phyloP scores from a whole-genome alignment of 2,888 invertebrate genomes.

The Parnassius glacialis region DNA sequence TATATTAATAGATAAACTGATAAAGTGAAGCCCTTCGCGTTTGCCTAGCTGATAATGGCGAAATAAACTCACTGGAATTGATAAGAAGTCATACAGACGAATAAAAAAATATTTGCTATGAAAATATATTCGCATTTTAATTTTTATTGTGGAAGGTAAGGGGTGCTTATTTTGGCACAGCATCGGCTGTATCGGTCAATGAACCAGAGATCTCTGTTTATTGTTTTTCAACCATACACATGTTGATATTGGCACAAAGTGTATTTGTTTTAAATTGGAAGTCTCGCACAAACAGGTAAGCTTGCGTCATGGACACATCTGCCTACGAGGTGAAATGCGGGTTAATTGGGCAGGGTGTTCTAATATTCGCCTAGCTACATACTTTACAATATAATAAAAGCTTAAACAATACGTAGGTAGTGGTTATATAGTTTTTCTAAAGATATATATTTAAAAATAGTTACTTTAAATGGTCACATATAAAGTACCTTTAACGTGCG shows the following conservation, averaged over 20 bases:
- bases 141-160: slow-evolving; percentile 57
- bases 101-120: neutral
- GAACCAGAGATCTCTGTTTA: slow-evolving; percentile 62
- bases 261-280: slow-evolving; percentile 74
- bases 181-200: slow-evolving; percentile 58
- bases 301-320: slow-evolving; percentile 31
- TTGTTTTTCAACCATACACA: slow-evolving; percentile 70
- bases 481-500: too few relatives aligned
- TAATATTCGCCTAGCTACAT: too few relatives aligned
- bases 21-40: too few relatives aligned
- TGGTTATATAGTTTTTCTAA: too few relatives aligned
- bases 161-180: slow-evolving; percentile 74
- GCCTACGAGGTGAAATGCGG: neutral
- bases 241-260: slow-evolving; percentile 75
- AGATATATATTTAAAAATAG: too few relatives aligned
- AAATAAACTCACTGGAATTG: too few relatives aligned
- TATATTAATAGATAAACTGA: too few relatives aligned
- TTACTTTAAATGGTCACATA: too few relatives aligned
- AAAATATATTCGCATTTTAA: slow-evolving; percentile 34
- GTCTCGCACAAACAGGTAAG: slow-evolving; percentile 62
- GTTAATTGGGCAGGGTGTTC: neutral
- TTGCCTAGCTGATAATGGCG: too few relatives aligned
- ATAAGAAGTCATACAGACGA: too few relatives aligned
- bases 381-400: too few relatives aligned
- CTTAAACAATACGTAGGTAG: too few relatives aligned